These are phyloP conservation scores for Ophion costatus DNA, from an alignment of 2,888 invertebrate genomes.

Conservation along the genomic window DNA sequence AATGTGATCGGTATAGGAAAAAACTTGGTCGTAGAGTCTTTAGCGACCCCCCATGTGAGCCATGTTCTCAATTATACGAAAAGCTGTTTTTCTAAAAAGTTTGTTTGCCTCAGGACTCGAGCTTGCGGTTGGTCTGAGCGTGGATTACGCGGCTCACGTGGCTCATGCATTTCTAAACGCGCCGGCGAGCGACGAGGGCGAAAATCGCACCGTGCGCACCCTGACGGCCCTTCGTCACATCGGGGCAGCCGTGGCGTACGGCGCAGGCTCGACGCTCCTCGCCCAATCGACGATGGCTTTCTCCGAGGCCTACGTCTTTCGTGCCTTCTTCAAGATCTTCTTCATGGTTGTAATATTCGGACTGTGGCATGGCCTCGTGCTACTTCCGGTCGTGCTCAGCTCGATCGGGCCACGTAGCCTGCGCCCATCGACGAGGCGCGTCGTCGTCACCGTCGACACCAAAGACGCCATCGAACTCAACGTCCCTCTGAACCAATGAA, in stretches of 20 bases:
- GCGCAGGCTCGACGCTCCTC: slow-evolving; percentile 91
- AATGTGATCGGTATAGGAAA: no score
- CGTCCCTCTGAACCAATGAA: slow-evolving; percentile 56
- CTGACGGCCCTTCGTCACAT: slow-evolving; percentile 89
- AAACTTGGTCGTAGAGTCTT: no score
- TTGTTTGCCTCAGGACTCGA: slow-evolving; percentile 85
- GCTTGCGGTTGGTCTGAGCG: slow-evolving; percentile 92
- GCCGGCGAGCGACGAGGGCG: slow-evolving; percentile 85
- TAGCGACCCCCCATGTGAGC: no score
- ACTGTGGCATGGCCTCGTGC: slow-evolving; percentile 90
- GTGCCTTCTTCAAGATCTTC: slow-evolving; percentile 91
- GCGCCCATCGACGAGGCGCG: slow-evolving; percentile 43
- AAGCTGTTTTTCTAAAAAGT: background rate
- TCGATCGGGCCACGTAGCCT: slow-evolving; percentile 87
- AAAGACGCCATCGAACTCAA: slow-evolving; percentile 54
- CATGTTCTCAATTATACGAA: background rate
- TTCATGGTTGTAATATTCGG: slow-evolving; percentile 91
- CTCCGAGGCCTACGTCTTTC: slow-evolving; percentile 91
- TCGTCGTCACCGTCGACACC: slow-evolving; percentile 8
- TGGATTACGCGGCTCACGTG: slow-evolving; percentile 93
- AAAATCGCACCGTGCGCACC: slow-evolving; percentile 84
- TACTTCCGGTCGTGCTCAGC: slow-evolving; percentile 91
- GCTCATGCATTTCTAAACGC: slow-evolving; percentile 91
- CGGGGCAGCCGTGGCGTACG: slow-evolving; percentile 91
- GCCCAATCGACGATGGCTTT: slow-evolving; percentile 89